Base-by-base conservation (phyloP, 92 coral and sea anemone genomes). In the Montipora capitata region DNA sequence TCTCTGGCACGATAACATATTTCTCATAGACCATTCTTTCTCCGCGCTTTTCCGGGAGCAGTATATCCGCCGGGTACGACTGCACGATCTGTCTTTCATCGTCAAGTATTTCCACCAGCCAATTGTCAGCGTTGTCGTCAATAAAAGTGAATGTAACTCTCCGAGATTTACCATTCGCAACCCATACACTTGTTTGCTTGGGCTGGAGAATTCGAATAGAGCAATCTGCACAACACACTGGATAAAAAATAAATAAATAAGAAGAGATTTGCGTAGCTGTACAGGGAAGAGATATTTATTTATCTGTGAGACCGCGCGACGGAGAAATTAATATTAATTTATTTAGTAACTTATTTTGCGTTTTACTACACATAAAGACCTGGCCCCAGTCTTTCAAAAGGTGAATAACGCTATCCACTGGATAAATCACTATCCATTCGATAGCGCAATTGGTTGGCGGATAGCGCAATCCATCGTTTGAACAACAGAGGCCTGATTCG, bases 161-260 rank as follows among this genome's bases (percentile, higher is more conserved):
- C 43, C 98, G 85, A 27, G 87, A 4, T 58, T 86, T 94, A 14
- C 90, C 96, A 78, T 94, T 94, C 3, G 96, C 90, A 17, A 93
- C 94, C 98, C 98, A 94, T 56, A 94, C 54, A 48, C 93, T 86
- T 4, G 92, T 68, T 2, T 83, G 40, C 68, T 89, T 81, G 3
- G 98, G 98, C 35, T 82, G 86, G 17, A 79, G 35, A 12, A 94
- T 85, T 69, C 79, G 69, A 12, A 92, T 35, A 14, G 13, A 4
- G 62, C 49, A 42, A 3, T 57, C 35, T 13, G 72, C 80, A 35
- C 74, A 45, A 13, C 77, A 14, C 7, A 52, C 85, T 81, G 16
- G 48, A 14, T 7, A 27, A 2, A 38, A 51, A 10, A 38, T 3
- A 38, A 75, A 41, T 2, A 27, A 27, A 27, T 27, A 27, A 27